These are phyloP conservation scores for Glareola pratincola DNA, from an alignment of 2,113 vertebrate species.

Conservation along the genomic window DNA sequence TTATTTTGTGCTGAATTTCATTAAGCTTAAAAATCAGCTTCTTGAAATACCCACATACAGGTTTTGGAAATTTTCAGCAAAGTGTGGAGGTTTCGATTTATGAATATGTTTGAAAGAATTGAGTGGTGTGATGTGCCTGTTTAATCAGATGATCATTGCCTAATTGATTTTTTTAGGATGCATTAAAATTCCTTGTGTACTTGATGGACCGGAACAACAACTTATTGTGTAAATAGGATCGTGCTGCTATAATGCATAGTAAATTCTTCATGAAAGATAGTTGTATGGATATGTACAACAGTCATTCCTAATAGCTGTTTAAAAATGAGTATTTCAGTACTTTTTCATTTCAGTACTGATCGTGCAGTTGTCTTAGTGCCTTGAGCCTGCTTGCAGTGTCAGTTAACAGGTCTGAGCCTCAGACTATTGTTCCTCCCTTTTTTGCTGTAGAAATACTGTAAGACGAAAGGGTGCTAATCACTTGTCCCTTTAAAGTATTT, in stretches of 20 bases:
- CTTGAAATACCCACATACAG: not conserved
- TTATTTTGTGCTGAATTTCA: not conserved
- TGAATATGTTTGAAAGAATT: not conserved
- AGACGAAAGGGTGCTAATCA: not conserved
- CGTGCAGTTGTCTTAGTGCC: not conserved
- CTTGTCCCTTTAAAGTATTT: not conserved
- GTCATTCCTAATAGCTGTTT: not conserved
- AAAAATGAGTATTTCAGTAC: not conserved
- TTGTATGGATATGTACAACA: not conserved
- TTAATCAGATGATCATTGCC: constrained; percentile 42
- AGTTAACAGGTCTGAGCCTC: not conserved
- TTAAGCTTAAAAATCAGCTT: not conserved
- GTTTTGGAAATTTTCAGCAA: not conserved
- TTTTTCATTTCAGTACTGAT: not conserved
- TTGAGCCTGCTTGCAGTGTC: not conserved
- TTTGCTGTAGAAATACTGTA: not conserved
- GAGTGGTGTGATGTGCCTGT: not conserved
- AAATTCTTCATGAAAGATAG: constrained; percentile 10
- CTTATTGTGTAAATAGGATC: constrained; percentile 18
- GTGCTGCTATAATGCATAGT: not conserved
- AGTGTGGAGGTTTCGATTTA: not conserved
- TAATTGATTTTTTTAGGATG: constrained; percentile 36
- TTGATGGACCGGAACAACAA: constrained; percentile 40
- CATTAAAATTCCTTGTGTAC: constrained; percentile 36
- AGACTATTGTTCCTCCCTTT: fast-evolving